phyloP scores from a whole-genome alignment of 1,140 invertebrate genomes.

The Aphaenogaster ashmeadi region DNA sequence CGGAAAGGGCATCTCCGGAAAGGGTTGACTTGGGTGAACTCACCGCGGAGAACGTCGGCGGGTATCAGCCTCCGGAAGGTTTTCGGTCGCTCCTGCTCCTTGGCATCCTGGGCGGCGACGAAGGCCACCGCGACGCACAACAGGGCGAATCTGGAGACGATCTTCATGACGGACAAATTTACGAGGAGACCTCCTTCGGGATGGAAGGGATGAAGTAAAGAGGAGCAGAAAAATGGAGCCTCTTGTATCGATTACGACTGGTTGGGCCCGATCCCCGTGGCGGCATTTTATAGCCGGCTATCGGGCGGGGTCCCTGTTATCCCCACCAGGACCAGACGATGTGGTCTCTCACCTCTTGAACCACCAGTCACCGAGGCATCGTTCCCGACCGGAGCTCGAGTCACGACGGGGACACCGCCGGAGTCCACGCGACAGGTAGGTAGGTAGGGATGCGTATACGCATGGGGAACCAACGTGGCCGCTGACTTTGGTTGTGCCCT shows the following conservation, averaged over 20 bases:
- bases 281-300: conserved; percentile 84
- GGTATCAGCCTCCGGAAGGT: conserved; percentile 94
- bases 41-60: conserved; percentile 95
- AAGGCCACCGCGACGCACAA: conserved; percentile 86
- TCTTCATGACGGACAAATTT: conserved; percentile 80
- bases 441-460: background rate
- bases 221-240: conserved; percentile 65
- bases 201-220: conserved; percentile 19
- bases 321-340: conserved; percentile 60
- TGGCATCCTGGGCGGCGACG: conserved; percentile 88
- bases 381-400: conserved; percentile 55
- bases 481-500: background rate
- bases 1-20: background rate
- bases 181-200: background rate
- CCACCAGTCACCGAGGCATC: conserved; percentile 74
- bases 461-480: background rate
- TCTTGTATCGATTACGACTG: conserved; percentile 84
- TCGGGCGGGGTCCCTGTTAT: conserved; percentile 81
- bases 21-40: conserved; percentile 66
- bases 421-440: background rate
- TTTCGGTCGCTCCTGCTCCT: conserved; percentile 88
- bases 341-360: conserved; percentile 76
- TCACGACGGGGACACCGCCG: background rate
- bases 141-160: conserved; percentile 85
- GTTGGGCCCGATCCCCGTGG: conserved; percentile 82